These are phyloP conservation scores for Trididemnum miniatum DNA, from an alignment of 23 tunicate genomes.

Conservation along the genomic window DNA sequence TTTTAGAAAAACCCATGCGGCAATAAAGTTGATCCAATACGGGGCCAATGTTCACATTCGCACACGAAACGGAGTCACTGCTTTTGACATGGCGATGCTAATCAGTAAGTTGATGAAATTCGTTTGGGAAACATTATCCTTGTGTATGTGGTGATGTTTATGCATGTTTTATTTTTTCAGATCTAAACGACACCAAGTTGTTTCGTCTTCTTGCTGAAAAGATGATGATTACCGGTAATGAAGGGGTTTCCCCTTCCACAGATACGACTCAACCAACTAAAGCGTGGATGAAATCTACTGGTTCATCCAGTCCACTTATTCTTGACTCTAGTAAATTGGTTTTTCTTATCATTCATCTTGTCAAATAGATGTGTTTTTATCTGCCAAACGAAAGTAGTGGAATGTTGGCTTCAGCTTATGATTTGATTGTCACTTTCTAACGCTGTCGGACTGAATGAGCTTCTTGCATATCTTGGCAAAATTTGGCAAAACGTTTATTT, in stretches of 20 bases:
- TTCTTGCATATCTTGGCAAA: too few species aligned
- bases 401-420: too few species aligned
- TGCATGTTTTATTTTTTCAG: too few species aligned
- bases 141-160: too few species aligned
- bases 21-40: constrained; percentile 46
- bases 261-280: constrained; percentile 45
- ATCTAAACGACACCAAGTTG: constrained; percentile 69
- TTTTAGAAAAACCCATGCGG: constrained; percentile 73
- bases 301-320: neutral
- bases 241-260: neutral
- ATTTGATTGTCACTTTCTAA: too few species aligned
- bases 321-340: neutral
- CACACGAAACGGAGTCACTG: constrained; percentile 90
- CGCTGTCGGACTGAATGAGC: too few species aligned
- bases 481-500: too few species aligned
- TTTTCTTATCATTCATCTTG: too few species aligned
- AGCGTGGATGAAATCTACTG: constrained; percentile 47
- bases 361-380: too few species aligned
- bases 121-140: too few species aligned
- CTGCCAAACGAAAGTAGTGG: too few species aligned
- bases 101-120: constrained; percentile 75
- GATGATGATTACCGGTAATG: constrained; percentile 43
- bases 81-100: constrained; percentile 98
- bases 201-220: constrained; percentile 82
- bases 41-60: constrained; percentile 84